Percentiles rank a stretch among this genome's conserved stretches.
Evolutionary conservation across 1,140 invertebrate species (phyloP).

Genomic region (Zophobas atratus): DNA sequence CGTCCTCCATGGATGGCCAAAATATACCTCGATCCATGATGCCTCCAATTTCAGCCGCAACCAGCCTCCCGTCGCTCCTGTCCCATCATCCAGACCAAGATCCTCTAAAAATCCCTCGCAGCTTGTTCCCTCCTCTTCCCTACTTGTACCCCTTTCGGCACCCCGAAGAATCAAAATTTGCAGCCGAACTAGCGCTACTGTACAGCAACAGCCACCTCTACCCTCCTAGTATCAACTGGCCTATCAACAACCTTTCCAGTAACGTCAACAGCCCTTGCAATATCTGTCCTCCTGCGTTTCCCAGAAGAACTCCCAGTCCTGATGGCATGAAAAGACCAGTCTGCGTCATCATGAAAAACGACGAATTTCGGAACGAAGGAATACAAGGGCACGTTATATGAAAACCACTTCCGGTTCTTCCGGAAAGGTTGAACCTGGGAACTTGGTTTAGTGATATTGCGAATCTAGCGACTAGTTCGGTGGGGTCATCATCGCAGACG

Average conservation of each 20-base stretch:
- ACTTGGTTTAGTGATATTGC: slow-evolving; percentile 70
- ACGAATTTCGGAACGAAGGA: slow-evolving; percentile 67
- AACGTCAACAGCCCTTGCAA: slow-evolving; percentile 63
- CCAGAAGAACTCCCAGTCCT: slow-evolving; percentile 71
- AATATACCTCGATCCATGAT: slow-evolving; percentile 74
- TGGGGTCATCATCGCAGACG: slow-evolving; percentile 28
- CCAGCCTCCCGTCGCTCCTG: slow-evolving; percentile 71
- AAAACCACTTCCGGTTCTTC: slow-evolving; percentile 87
- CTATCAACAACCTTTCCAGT: slow-evolving; percentile 64
- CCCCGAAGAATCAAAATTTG: slow-evolving; percentile 75
- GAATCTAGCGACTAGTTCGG: slow-evolving; percentile 61
- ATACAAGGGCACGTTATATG: slow-evolving; percentile 80
- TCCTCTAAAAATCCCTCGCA: slow-evolving; percentile 76
- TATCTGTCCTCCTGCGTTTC: slow-evolving; percentile 64
- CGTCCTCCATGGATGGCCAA: slow-evolving; percentile 68
- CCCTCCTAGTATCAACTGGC: slow-evolving; percentile 65
- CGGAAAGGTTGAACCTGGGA: slow-evolving; percentile 69
- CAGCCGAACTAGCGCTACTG: slow-evolving; percentile 76
- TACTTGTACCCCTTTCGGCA: slow-evolving; percentile 82
- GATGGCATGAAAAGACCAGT: slow-evolving; percentile 68
- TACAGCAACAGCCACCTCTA: slow-evolving; percentile 66
- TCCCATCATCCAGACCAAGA: slow-evolving; percentile 69
- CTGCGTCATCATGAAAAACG: slow-evolving; percentile 73
- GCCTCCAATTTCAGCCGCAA: slow-evolving; percentile 71
- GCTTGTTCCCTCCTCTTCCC: slow-evolving; percentile 79